phyloP scores from a whole-genome alignment of 2,888 invertebrate genomes.

The Microlaimidae sp. region DNA sequence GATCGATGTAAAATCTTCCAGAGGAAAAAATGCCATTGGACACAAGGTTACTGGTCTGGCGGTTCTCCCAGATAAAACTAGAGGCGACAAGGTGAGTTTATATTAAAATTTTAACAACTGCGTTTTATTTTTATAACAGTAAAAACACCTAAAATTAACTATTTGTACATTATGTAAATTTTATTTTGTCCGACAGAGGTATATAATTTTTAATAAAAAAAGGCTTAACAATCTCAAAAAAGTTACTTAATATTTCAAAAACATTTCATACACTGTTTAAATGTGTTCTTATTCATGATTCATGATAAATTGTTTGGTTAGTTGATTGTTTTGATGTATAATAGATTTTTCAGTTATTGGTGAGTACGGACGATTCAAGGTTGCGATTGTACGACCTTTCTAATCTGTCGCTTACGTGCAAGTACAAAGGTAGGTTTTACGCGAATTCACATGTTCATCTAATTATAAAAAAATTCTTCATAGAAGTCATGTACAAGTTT shows the following conservation, averaged over 20 bases:
- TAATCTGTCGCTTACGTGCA: slow-evolving; percentile 81
- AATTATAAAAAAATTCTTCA: too few relatives aligned
- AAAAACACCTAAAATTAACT: not conserved
- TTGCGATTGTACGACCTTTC: slow-evolving; percentile 84
- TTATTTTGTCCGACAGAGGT: too few relatives aligned
- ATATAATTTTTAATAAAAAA: too few relatives aligned
- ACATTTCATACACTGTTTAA: too few relatives aligned
- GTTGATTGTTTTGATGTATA: not conserved
- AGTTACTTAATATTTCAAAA: too few relatives aligned
- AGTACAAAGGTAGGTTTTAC: slow-evolving; percentile 72
- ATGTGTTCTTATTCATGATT: not conserved
- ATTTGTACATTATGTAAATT: too few relatives aligned
- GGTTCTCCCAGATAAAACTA: slow-evolving; percentile 47
- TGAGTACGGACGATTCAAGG: slow-evolving; percentile 92
- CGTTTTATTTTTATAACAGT: not conserved
- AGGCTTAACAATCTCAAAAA: too few relatives aligned
- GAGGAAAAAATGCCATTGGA: slow-evolving; percentile 86
- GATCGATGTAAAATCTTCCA: slow-evolving; percentile 74
- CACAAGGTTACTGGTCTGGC: slow-evolving; percentile 87
- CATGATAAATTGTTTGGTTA: not conserved
- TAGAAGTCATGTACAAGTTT: too few relatives aligned
- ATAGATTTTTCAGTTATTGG: slow-evolving; percentile 49
- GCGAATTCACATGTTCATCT: slow-evolving; percentile 35
- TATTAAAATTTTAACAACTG: slow-evolving; percentile 4
- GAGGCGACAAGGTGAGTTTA: slow-evolving; percentile 63